A percentile compares a stretch with the other conserved stretches of the same genome.
phyloP scores from a whole-genome alignment of 2,888 invertebrate species.

The Schizotus pectinicornis region DNA sequence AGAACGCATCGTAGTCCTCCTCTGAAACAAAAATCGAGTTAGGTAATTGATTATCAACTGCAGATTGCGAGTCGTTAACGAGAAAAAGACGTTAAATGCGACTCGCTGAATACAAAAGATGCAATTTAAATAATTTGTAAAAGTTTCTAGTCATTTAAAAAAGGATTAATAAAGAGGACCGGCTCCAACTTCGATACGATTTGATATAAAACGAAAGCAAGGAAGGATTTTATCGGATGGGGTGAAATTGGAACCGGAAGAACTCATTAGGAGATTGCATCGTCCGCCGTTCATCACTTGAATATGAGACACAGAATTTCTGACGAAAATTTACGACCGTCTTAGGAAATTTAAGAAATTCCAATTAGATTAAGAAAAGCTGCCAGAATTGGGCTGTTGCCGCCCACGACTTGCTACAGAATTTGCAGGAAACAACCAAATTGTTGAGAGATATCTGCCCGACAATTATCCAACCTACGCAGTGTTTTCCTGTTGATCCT shows the following conservation, averaged over 20 bases:
- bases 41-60: not conserved
- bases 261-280: conserved; percentile 37
- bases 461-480: too few species aligned
- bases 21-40: conserved; percentile 65
- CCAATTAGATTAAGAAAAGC: conserved; percentile 22
- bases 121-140: not conserved
- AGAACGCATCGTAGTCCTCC: conserved; percentile 98
- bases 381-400: too few species aligned
- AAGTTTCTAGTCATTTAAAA: not conserved
- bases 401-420: too few species aligned
- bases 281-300: conserved; percentile 32
- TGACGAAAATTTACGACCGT: conserved; percentile 11
- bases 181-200: not conserved
- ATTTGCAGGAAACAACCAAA: too few species aligned
- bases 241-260: conserved; percentile 34
- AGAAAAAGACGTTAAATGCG: not conserved
- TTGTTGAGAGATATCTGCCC: too few species aligned
- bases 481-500: too few species aligned
- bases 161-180: conserved; percentile 12
- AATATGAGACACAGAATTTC: conserved; percentile 37
- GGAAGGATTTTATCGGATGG: conserved; percentile 25
- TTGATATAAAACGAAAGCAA: too few species aligned
- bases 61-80: not conserved
- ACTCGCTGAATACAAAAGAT: not conserved
- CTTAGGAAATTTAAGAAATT: conserved; percentile 21